These are phyloP conservation scores for Dermochelys coriacea DNA, from an alignment of 2,797 vertebrate genomes.

Conservation along the genomic window DNA sequence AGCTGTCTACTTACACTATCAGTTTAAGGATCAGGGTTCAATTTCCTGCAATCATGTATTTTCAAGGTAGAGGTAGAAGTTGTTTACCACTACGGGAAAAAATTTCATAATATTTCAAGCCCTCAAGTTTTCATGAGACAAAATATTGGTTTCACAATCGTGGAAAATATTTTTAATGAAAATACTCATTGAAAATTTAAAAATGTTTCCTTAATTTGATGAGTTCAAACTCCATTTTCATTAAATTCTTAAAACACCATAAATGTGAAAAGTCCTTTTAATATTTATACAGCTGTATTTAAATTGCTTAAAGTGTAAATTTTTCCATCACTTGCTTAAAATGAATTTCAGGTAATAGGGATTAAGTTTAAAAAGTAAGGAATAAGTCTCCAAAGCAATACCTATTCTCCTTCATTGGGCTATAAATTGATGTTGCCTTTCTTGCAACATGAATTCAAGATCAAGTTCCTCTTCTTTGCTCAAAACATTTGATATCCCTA, in stretches of 20 bases:
- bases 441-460: background rate
- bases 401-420: background rate
- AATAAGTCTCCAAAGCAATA: background rate
- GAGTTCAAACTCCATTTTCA: background rate
- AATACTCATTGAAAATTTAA: background rate
- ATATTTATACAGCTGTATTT: background rate
- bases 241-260: background rate
- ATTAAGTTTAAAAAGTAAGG: background rate
- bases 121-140: background rate
- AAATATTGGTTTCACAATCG: background rate
- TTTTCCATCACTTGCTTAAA: background rate
- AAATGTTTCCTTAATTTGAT: background rate
- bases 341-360: background rate
- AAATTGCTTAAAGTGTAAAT: background rate
- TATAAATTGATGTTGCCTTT: background rate
- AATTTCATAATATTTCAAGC: background rate
- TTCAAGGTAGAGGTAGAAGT: background rate
- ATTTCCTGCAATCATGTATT: background rate
- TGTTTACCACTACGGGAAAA: background rate
- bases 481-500: conserved; percentile 21
- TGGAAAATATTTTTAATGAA: background rate
- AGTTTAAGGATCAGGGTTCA: background rate
- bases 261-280: background rate
- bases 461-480: conserved; percentile 14
- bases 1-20: background rate